Conservation (phyloP, 2,888 invertebrate species). For the Palloptera scutellata region DNA sequence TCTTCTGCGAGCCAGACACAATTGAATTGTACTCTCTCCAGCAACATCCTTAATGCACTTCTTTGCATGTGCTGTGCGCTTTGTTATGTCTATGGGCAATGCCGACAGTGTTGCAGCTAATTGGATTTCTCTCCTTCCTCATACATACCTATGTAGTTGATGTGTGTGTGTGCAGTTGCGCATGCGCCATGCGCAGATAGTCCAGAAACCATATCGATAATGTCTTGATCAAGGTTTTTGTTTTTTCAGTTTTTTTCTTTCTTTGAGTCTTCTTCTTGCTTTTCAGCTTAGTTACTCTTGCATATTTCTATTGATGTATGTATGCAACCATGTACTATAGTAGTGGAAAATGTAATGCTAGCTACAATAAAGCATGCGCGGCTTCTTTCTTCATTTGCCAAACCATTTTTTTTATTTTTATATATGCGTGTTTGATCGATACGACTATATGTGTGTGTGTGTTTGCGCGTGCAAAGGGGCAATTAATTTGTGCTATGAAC, state of each 20-base stretch:
- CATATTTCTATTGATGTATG: background rate
- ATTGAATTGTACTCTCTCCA: no score
- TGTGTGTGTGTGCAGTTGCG: no score
- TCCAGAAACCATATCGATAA: conserved; percentile 49
- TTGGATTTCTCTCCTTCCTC: conserved; percentile 58
- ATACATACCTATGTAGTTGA: background rate
- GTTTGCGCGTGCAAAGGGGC: conserved; percentile 60
- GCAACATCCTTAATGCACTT: conserved; percentile 22
- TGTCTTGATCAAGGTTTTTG: conserved; percentile 56
- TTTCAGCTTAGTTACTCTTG: background rate
- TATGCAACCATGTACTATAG: background rate
- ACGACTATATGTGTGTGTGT: background rate
- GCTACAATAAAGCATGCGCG: conserved; percentile 9
- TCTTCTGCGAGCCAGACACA: no score
- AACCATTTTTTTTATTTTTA: no score
- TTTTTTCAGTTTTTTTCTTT: no score
- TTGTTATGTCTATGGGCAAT: conserved; percentile 44
- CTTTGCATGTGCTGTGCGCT: conserved; percentile 46
- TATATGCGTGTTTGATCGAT: background rate
- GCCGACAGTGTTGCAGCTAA: conserved; percentile 56
- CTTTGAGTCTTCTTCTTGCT: background rate
- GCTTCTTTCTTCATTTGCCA: background rate
- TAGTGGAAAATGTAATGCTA: background rate
- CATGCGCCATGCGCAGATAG: conserved; percentile 2
- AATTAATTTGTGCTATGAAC: conserved; percentile 61